A percentile compares a stretch with the other conserved stretches of the same genome.
These are phyloP conservation scores for Cosmopolites sordidus DNA, from an alignment of 2,888 invertebrate species.

Conservation along the genomic window DNA sequence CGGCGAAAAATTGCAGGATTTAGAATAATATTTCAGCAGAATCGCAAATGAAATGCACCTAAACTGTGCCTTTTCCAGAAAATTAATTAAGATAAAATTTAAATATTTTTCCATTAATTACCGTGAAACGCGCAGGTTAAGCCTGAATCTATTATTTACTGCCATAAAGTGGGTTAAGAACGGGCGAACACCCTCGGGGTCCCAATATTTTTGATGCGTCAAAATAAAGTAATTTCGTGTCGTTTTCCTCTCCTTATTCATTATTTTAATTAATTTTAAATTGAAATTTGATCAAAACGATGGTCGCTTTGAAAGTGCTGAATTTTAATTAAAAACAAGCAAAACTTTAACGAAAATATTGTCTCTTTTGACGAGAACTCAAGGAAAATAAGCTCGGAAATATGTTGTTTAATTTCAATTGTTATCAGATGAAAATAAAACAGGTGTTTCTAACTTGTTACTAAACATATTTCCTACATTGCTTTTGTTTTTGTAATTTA, in stretches of 20 bases:
- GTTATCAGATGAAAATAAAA: too few species aligned
- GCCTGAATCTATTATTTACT: not conserved
- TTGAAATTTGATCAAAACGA: not conserved
- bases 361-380: too few species aligned
- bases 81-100: conserved; percentile 8
- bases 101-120: conserved; percentile 4
- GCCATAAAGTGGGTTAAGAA: not conserved
- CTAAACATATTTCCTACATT: too few species aligned
- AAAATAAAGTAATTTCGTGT: conserved; percentile 1
- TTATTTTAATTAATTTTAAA: conserved; percentile 1
- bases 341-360: too few species aligned
- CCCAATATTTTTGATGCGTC: not conserved
- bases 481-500: too few species aligned
- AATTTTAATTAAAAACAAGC: not conserved
- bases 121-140: not conserved
- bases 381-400: too few species aligned
- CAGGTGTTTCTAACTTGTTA: too few species aligned
- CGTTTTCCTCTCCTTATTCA: not conserved
- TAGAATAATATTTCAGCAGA: too few species aligned
- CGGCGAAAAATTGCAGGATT: too few species aligned
- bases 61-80: not conserved
- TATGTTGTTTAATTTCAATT: too few species aligned
- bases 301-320: too few species aligned
- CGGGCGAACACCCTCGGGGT: not conserved
- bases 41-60: not conserved